Base-by-base conservation (phyloP, 1,140 invertebrate genomes). In the Meteorus sp. region DNA sequence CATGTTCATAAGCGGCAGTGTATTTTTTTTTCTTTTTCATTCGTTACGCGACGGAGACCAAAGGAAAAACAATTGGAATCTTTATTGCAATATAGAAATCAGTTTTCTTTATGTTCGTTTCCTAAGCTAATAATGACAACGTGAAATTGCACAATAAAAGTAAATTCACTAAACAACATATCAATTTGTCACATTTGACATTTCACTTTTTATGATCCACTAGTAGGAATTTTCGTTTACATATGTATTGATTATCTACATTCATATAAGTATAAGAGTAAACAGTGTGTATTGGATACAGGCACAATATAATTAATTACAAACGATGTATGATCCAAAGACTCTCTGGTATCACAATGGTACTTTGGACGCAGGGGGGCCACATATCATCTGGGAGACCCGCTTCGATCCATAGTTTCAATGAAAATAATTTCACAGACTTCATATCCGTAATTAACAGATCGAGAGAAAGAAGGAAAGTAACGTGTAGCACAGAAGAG, bases 221-320 rank as follows among this genome's bases (percentile, higher is more conserved):
- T 39, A 39, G n/a, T n/a, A n/a, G n/a, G n/a, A n/a, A n/a, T 33
- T 33, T 33, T 33, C 11, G 29, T 33, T 70, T 66, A 70, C 56
- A 65, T 58, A 67, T 56, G 43, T 66, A 64, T 65, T 64, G 50
- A 66, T 68, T 74, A 70, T 74, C 72, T 70, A 72, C 67, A 72
- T 67, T 68, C 69, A 70, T 68, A 71, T 68, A 68, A 41, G 29
- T 51, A 45, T 58, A 8, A 48, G 51, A 61, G 62, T 64, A 75
- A 71, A 75, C 68, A 72, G 64, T 67, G 58, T 64, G 65, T 74
- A 72, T 73, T 72, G 71, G 66, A 76, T 76, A 77, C 73, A 77
- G 75, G 75, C 75, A 77, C 75, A 62, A 75, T 77, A 75, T 73
- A 73, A 73, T 72, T 72, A 72, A 74, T 74, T 74, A 73, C 71